Evolutionary conservation across 2,113 vertebrate species (phyloP), one percentile per base, ranked within the genome.

Genomic region (Blennius ocellaris): DNA sequence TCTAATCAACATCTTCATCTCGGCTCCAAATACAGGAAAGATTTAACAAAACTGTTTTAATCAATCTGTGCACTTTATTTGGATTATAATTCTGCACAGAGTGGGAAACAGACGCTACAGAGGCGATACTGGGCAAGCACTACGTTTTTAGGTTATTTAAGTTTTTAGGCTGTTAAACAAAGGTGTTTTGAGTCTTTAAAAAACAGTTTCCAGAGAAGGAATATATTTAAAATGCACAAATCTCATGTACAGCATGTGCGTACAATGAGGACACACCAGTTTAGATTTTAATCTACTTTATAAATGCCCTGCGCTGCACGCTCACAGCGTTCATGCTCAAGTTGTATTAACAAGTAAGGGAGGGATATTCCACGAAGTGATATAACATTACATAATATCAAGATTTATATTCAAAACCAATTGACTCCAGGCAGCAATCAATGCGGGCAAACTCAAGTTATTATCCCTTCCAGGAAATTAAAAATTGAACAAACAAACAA

Each of bases 1-100:
- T 81, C 17, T 78, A 85, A 86, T 85, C 70, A 72, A 43, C 63
- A 51, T 81, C 68, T 85, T 81, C 49, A 77, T 82, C 47, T 59
- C 44, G 1, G n/a, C 21, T 30, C 21, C 51, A 69, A 77, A 78
- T 43, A 76, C 62, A 62, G 45, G 53, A 76, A 44, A 43, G 76
- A 64, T 67, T 65, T 47, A 64, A 56, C 8, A 12, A 65, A 68
- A 81, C 47, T 39, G 47, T 68, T 55, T 59, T 6, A 14, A 52
- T 61, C 40, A 51, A 56, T 79, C 64, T 49, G 47, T 69, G 53
- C 72, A 7, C 9, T 45, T 62, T 80, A 53, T 43, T 21, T 45
- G 64, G 49, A 66, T 62, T 61, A 48, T 55, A n/a, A 11, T 21
- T 53, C 17, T 37, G 21, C 64, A 16, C 54, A 12, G 8, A 53